Evolutionary conservation across 2,113 vertebrate species (phyloP).

Genomic region (Brevimyrus niger): DNA sequence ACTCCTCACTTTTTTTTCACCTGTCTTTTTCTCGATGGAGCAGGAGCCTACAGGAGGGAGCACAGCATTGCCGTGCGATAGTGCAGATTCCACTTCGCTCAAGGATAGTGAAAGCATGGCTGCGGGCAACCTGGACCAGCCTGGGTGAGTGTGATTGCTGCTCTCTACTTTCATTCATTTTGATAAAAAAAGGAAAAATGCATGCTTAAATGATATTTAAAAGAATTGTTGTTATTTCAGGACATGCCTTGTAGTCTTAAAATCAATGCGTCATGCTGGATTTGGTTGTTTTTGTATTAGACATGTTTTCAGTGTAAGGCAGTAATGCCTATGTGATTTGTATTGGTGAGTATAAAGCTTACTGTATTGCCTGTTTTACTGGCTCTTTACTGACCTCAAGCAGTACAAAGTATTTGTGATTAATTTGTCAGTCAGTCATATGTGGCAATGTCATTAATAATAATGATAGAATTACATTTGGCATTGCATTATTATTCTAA

Average conservation of each 20-base stretch:
- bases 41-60: neutral
- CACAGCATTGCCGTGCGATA: neutral
- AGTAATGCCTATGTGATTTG: neutral
- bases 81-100: neutral
- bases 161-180: neutral
- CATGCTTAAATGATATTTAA: neutral
- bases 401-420: neutral
- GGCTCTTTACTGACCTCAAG: neutral
- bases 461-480: neutral
- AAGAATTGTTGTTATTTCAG: neutral
- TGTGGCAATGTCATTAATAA: neutral
- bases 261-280: neutral
- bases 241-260: neutral
- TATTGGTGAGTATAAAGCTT: neutral
- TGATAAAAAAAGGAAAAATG: neutral
- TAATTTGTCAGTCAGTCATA: neutral
- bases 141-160: neutral
- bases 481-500: neutral
- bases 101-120: neutral
- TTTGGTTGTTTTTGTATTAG: neutral
- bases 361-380: neutral
- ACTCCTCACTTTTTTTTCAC: neutral
- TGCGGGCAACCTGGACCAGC: neutral
- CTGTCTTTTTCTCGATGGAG: constrained; percentile 12
- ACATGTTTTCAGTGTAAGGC: neutral